Base-by-base conservation (phyloP, 2,113 vertebrate species). In the Epinephelus moara region DNA sequence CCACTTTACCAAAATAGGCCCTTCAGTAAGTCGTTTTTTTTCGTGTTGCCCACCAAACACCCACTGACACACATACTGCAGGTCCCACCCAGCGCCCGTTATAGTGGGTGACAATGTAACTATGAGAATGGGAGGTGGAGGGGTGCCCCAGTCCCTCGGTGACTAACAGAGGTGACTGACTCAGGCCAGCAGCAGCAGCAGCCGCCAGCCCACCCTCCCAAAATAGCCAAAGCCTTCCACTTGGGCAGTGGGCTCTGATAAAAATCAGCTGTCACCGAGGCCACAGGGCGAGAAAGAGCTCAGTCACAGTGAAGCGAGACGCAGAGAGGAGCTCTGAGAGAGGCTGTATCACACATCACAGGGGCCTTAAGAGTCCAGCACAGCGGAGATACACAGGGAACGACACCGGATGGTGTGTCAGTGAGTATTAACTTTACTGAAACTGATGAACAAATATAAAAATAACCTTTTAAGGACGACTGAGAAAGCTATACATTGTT, bases 211-310 rank as follows among this genome's bases (percentile, higher is more conserved):
- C 96, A 95, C 95, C 87, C 89, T 91, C 96, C 96, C 93, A 97
- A 97, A 96, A 96, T 97, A 97, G 96, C 92, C 82, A 78, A 70
- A 70, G 84, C 57, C 84, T 70, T 84, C 77, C 75, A 76, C 73
- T 80, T 71, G 85, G 80, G 30, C 79, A 79, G 79, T 25, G 63
- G 70, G 70, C 66, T 4, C 91, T 68, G 95, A 98, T 97, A 97
- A 97, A 96, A 97, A 96, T 96, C 96, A 94, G 96, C 96, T 96
- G 96, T 88, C 94, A 87, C 90, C 21, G 47, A 84, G 86, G 78
- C 91, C 87, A 81, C 85, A 89, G 86, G 92, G 85, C 86, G 82
- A 91, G 93, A 95, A 87, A 93, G 94, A 88, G 92, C 86, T 91
- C 87, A 71, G 93, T 85, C 85, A 70, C 69, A 47, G 74, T 18